Base-by-base conservation (phyloP, 2,797 vertebrate genomes). In the Salarias fasciatus region DNA sequence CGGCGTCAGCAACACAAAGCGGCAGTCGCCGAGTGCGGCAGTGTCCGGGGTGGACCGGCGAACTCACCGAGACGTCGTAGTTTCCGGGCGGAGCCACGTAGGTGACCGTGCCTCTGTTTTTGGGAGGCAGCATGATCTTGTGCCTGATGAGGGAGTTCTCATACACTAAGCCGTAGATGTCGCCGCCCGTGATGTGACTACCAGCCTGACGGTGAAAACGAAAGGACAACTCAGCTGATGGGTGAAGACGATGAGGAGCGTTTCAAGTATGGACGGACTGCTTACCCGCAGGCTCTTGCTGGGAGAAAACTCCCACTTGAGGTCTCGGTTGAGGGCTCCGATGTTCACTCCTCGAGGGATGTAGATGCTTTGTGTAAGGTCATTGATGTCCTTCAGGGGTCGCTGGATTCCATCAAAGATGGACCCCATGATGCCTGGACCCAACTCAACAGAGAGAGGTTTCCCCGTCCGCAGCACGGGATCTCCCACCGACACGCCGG, bases 391-490 rank as follows among this genome's bases (percentile, higher is more conserved):
- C 0, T 95, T 95, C 7, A 99, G 90, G 33, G 97, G 97, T 75
- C 97, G 95, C 86, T 99, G 97, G 86, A 99, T 99, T 75, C 97
- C 97, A 69, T 99, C 97, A 94, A 99, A 99, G 88, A 99, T 99
- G 71, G 97, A 96, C 50, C 96, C 96, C 97, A 99, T 99, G 77
- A 98, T 97, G 70, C 97, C 97, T 49, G 97, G 97, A 28, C 97
- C 97, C 55, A 99, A 82, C 79, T 99, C 97, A 5, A 99, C 97
- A 0, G 97, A 99, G 1, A 99, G 93, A 1, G 97, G 97, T 77
- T 99, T 99, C 28, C 97, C 97, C 1, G 97, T 99, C 14, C 97
- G 95, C 43, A 99, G 94, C 35, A 99, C 97, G 10, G 97, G 97
- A 83, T 99, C 97, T 71, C 97, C 97, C 28, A 99, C 97, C 11